These are phyloP conservation scores for Esox masquinongy DNA, from an alignment of 2,797 vertebrate species.

Conservation along the genomic window DNA sequence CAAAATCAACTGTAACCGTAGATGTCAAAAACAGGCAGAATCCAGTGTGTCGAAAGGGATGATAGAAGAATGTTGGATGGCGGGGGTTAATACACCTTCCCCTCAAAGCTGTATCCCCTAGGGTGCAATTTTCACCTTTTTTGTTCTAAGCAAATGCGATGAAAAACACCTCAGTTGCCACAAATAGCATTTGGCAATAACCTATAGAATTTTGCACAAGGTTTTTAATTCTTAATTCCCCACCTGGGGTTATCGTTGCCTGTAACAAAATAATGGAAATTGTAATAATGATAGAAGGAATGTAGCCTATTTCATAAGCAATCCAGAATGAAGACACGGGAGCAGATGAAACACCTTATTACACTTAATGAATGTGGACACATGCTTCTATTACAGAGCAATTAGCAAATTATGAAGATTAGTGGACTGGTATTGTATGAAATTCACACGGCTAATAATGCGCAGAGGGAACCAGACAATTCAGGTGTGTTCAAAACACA, in stretches of 20 bases:
- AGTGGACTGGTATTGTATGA: constrained; percentile 37
- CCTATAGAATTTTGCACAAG: constrained; percentile 20
- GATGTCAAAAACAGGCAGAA: constrained; percentile 8
- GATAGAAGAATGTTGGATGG: background rate
- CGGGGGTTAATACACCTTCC: constrained; percentile 54
- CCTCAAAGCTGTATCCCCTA: constrained; percentile 60
- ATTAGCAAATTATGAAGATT: constrained; percentile 41
- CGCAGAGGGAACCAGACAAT: constrained; percentile 37
- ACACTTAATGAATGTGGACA: constrained; percentile 43
- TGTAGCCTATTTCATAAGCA: constrained; percentile 21
- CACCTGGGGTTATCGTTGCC: constrained; percentile 21
- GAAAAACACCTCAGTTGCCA: constrained; percentile 50
- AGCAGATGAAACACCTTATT: constrained; percentile 48
- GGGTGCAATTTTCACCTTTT: constrained; percentile 67
- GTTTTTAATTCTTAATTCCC: constrained; percentile 21
- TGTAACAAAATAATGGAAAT: constrained; percentile 35
- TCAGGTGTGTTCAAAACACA: constrained; percentile 38
- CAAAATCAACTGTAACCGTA: background rate
- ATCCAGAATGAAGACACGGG: constrained; percentile 3
- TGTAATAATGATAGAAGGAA: constrained; percentile 12
- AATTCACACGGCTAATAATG: constrained; percentile 34
- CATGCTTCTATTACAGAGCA: constrained; percentile 33
- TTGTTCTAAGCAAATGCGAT: constrained; percentile 58
- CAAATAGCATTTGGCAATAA: constrained; percentile 48
- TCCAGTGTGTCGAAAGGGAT: constrained; percentile 4